Conservation (phyloP, 2,888 invertebrate genomes). For the Hipparchia sbordonii region DNA sequence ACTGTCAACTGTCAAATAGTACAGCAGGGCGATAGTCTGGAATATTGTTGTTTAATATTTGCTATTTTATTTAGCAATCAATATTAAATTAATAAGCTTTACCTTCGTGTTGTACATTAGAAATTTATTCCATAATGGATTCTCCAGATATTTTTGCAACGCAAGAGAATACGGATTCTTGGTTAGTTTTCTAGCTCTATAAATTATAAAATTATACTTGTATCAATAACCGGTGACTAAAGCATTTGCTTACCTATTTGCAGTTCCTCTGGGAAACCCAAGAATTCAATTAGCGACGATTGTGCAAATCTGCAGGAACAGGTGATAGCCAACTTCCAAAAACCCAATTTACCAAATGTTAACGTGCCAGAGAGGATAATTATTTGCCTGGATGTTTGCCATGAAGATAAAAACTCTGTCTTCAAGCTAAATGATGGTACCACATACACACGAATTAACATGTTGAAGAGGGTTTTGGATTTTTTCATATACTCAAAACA, state of each 20-base stretch:
- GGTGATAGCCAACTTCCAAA: constrained; percentile 70
- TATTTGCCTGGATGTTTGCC: constrained; percentile 84
- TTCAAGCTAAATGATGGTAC: constrained; percentile 80
- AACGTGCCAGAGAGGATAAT: constrained; percentile 85
- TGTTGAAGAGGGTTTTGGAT: constrained; percentile 85
- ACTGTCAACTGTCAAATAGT: no score
- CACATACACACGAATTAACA: constrained; percentile 81
- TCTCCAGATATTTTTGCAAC: constrained; percentile 50
- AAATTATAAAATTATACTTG: neutral
- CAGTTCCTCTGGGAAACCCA: constrained; percentile 36
- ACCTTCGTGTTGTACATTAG: no score
- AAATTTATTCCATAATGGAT: neutral
- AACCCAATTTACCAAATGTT: constrained; percentile 73
- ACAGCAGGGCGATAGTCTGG: no score
- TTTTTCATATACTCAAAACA: constrained; percentile 85
- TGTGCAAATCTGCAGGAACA: constrained; percentile 59
- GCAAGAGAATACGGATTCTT: constrained; percentile 37
- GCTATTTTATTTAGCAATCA: no score
- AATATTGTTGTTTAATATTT: no score
- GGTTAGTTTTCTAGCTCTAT: constrained; percentile 21
- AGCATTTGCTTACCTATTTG: constrained; percentile 25
- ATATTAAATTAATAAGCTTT: no score
- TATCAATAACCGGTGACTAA: neutral
- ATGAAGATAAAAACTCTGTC: constrained; percentile 79
- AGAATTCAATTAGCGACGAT: constrained; percentile 43